Base-by-base conservation (phyloP, 35 echinoderm and acorn worm genomes). In the Ophiothrix spiculata region DNA sequence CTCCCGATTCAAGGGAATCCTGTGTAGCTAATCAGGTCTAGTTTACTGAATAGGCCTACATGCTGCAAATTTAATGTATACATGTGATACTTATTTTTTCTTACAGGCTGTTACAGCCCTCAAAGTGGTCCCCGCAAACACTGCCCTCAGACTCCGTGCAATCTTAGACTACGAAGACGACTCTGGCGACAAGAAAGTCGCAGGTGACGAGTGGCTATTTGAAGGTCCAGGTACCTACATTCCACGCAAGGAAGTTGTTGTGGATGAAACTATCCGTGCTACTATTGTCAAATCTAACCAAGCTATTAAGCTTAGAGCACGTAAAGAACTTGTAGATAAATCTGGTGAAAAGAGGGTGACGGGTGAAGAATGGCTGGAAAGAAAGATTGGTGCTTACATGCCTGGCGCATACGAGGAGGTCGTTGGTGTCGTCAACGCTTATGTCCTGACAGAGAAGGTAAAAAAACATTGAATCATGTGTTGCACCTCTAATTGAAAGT, bases 171-270 rank as follows among this genome's bases (percentile, higher is more conserved):
- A 91, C 54, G 95, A 98, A 84, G 92, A 98, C 14, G 79, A 77
- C 31, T 56, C 75, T 14, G 81, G 81, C 42, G 39, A 84, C 25
- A 98, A 94, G 86, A 79, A 80, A 49, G 92, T 94, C 34, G 95
- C 95, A 35, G 95, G 95, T 11, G 95, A 98, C 38, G 95, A 98
- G 86, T 98, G 95, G 95, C 90, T 98, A 38, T 98, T 98, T 75
- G 95, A 98, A 77, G 95, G 95, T 40, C 95, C 95, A 14, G 95
- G 95, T 0, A 98, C 95, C 38, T 98, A 94, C 88, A 94, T 94
- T 29, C 95, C 95, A 31, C 83, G 91, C 31, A 98, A 98, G 89
- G 95, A 98, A 39, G 95, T 94, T 10, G 81, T 90, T 13, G 92
- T 98, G 4, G 95, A 98, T 60, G 95, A 94, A 77, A 98, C 95